Base-by-base conservation (phyloP, 2,797 vertebrate genomes). In the Heterohyrax brucei region DNA sequence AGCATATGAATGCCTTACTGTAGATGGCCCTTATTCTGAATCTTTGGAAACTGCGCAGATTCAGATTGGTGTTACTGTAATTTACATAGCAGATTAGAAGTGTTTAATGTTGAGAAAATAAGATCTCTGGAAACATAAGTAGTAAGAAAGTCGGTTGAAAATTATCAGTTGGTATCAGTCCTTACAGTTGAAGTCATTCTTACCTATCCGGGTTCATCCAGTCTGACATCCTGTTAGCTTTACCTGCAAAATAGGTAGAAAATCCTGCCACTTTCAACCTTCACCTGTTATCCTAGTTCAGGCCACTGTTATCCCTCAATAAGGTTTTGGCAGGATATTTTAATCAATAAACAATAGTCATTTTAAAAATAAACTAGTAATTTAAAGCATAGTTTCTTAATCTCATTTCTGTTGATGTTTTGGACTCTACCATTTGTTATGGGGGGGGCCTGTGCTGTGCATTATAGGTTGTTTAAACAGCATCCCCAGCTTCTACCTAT, bases 51-150 rank as follows among this genome's bases (percentile, higher is more conserved):
- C 77, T 68, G 33, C 76, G 30, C 46, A 68, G 53, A n/a, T 80
- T 76, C 75, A 92, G 44, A 64, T 87, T 66, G 48, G 16, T 48
- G 59, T 96, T 76, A 79, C 30, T 62, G 44, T 70, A 44, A 59
- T 70, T 92, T 64, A 85, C 21, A 1, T 85, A 78, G 72, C 83
- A 86, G 39, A 30, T 62, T 5, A 86, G 61, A 89, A 91, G 61
- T 89, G 70, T 44, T 76, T 86, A 92, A 92, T 59, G 82, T 62
- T 93, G 89, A 80, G 61, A 86, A 82, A 91, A 73, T 68, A 89
- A 81, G 53, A 87, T 2, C 1, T 80, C 62, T 86, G 62, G 64
- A 85, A 91, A 56, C 53, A 24, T 50, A 44, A 81, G 10, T 7
- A 66, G 33, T 66, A 77, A 92, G 33, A 28, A 94, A 76, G 26